A percentile compares a stretch with the other conserved stretches of the same genome.
Evolutionary conservation across 2,113 vertebrate genomes (phyloP).

Genomic region (Aplodontia rufa): DNA sequence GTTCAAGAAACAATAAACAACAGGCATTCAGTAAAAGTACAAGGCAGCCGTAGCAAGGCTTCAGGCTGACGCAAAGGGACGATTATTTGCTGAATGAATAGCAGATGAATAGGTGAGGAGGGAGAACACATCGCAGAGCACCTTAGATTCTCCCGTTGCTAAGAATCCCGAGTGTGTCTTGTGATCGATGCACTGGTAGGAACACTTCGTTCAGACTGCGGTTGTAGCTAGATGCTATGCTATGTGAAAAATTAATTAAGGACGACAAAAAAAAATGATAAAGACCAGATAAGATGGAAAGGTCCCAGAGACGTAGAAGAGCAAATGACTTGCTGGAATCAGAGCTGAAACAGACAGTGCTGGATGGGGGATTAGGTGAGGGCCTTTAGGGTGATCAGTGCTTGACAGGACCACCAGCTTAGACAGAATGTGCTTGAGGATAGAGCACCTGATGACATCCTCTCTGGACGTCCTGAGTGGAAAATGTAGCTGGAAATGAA

Average conservation of each 20-base stretch:
- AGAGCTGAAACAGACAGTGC: not conserved
- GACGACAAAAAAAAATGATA: not conserved
- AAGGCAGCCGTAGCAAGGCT: not conserved
- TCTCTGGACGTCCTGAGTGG: not conserved
- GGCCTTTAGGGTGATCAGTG: not conserved
- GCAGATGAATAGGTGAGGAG: not conserved
- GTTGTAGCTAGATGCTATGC: not conserved
- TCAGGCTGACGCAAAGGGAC: not conserved
- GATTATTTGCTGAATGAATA: not conserved
- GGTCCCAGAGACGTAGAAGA: not conserved
- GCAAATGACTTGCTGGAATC: constrained; percentile 13
- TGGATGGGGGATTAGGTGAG: not conserved
- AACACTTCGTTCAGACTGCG: not conserved
- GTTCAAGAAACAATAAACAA: constrained; percentile 29
- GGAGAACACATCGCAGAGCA: not conserved
- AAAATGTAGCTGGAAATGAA: not conserved
- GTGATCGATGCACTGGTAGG: not conserved
- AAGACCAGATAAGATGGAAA: not conserved
- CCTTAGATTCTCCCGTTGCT: not conserved
- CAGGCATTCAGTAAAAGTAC: not conserved
- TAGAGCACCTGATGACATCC: not conserved
- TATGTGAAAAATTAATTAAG: constrained; percentile 2
- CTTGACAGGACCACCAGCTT: not conserved
- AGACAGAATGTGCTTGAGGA: not conserved
- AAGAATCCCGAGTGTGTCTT: not conserved